Conservation (phyloP, 2,113 vertebrate genomes). For the Rhodinocichla rosea region DNA sequence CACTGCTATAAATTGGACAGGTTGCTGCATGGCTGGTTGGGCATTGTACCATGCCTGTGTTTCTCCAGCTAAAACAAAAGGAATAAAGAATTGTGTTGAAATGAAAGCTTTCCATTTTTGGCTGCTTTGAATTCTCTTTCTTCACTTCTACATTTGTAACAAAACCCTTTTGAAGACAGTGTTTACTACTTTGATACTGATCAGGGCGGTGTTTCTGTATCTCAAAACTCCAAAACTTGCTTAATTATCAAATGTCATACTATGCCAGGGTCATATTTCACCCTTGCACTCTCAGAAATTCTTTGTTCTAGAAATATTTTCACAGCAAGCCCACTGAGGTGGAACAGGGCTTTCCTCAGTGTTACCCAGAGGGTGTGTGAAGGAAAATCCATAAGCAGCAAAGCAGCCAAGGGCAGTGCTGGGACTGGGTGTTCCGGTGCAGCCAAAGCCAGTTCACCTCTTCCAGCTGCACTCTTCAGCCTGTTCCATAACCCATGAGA, state of each 20-base stretch:
- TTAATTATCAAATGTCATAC: not conserved
- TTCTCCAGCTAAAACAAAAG: not conserved
- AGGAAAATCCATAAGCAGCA: not conserved
- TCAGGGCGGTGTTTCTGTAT: not conserved
- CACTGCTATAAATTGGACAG: not conserved
- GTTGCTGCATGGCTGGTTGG: conserved; percentile 9
- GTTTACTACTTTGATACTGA: not conserved
- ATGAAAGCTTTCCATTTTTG: not conserved
- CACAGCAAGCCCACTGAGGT: not conserved
- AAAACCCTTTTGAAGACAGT: not conserved
- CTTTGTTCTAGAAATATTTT: not conserved
- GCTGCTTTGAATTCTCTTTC: not conserved
- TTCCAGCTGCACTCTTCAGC: not conserved
- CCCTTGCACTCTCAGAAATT: not conserved
- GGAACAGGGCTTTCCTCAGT: not conserved
- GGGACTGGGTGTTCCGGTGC: not conserved
- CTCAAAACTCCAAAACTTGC: not conserved
- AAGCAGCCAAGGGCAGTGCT: not conserved
- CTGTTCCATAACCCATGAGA: not conserved
- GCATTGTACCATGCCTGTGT: not conserved
- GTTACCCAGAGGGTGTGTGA: not conserved
- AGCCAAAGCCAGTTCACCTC: not conserved
- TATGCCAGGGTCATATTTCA: not conserved
- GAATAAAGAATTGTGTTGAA: not conserved
- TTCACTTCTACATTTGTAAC: not conserved